Evolutionary conservation across 37 sponge, comb jelly and placozoan species (phyloP), one percentile per base, ranked within the genome.

Genomic region (Eunapius fragilis): DNA sequence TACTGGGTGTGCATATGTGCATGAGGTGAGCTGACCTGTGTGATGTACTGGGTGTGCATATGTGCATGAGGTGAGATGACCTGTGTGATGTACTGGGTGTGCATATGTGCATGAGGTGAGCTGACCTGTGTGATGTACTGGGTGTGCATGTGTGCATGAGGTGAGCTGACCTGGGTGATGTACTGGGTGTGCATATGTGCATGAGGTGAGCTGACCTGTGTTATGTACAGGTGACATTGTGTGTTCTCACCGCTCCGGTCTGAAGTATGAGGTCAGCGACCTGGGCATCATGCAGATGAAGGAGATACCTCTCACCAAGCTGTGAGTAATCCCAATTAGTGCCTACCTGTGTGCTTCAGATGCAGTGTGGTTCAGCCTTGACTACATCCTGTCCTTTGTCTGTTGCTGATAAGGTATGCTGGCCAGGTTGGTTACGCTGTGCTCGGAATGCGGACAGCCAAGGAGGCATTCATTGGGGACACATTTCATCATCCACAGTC

Each of bases 371-470:
- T 36, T 31, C 10, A 19, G 26, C 82, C 2, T 24, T 32, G 32
- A 2, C n/a, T n/a, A n/a, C n/a, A 30, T 27, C 32, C 82, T 33
- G 47, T 26, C 80, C 30, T 68, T 26, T 30, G 12, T 37, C 33
- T 35, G 23, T 22, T 37, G 37, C 0, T 47, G n/a, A n/a, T n/a
- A n/a, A 87, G 87, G 27, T 84, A 33, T 38, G 41, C 71, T 88
- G 99, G 99, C 2, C 99, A 98, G 69, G 94, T 98, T 26, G 99
- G 99, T 0, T 98, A 95, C 37, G 71, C 95, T 19, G 82, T 93
- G 34, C 34, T 91, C 71, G 94, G 92, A 47, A 97, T 98, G 92
- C 87, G 83, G n/a, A 81, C 48, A 68, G 84, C 85, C 33, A 67
- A 76, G 10, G 96, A 98, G 68, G 90, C 97, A 27, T 79, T 74